Conservation (phyloP, 2,797 vertebrate species). For the Takifugu rubripes region DNA sequence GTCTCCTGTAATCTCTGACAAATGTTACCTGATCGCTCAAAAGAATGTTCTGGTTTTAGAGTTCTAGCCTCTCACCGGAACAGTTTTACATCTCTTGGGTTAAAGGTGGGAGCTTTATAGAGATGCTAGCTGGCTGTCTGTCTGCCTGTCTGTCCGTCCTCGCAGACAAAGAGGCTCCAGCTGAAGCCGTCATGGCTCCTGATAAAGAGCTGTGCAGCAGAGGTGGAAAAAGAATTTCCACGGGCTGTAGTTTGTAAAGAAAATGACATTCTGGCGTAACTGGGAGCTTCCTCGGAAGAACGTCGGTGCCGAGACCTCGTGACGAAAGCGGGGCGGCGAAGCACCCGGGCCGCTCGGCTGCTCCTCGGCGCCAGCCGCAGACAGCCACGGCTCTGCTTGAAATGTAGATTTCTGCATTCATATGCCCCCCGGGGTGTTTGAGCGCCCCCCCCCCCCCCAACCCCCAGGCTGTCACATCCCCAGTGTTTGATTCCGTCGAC, state of each 20-base stretch:
- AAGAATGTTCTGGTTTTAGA: not conserved
- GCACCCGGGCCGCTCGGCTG: conserved; percentile 1
- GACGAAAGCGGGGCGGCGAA: conserved; percentile 35
- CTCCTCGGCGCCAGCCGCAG: conserved; percentile 19
- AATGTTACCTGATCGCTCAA: not conserved
- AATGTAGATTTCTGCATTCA: conserved; percentile 53
- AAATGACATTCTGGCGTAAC: conserved; percentile 31
- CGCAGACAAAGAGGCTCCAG: conserved; percentile 17
- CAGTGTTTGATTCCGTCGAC: conserved; percentile 42
- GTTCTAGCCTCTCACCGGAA: conserved; percentile 2
- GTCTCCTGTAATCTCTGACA: not conserved
- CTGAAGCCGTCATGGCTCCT: conserved; percentile 48
- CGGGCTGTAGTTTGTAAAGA: conserved; percentile 28
- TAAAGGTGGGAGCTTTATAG: conserved; percentile 8
- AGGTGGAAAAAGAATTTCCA: conserved; percentile 39
- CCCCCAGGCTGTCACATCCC: conserved; percentile 38
- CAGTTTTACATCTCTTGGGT: not conserved
- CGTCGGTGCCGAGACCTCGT: conserved; percentile 24
- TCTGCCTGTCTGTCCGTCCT: conserved; percentile 30
- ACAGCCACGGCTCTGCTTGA: conserved; percentile 30
- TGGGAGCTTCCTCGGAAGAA: conserved; percentile 29
- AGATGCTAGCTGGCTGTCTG: not conserved
- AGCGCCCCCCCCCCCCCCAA: conserved; percentile 13
- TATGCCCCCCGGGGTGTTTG: conserved; percentile 32
- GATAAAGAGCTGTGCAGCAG: conserved; percentile 40